Base-by-base conservation (phyloP, 2,888 invertebrate species). In the Ophioninae sp. region DNA sequence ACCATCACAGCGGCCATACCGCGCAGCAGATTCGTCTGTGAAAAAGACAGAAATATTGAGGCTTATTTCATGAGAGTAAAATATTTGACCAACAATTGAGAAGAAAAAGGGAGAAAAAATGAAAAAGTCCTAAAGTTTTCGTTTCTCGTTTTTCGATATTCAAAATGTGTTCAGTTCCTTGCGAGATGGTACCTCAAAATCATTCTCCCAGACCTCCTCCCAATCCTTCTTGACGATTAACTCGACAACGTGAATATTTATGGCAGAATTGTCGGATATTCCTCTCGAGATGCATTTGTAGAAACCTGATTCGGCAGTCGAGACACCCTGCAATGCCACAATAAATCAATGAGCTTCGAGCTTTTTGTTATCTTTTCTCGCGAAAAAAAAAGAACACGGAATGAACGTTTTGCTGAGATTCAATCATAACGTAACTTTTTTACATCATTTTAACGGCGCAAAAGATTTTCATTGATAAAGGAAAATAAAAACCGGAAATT, bases 211-310 rank as follows among this genome's bases (percentile, higher is more conserved):
- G 20, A 89, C 87, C 20, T 91, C 90, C 83, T 93, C 92, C 92
- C 93, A 93, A 83, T 93, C 93, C 81, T 93, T 94, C 84, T 93
- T 94, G 0, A 95, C 95, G 68, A 95, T 93, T 92, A 96, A 94
- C 89, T 95, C 94, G 39, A 95, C 94, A 82, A 94, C 93, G 62
- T 94, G 94, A 39, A 95, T 93, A 79, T 94, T 94, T 30, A 94
- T 93, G 6, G 94, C 93, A 56, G 93, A 90, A 76, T 93, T 92
- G 69, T 94, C 94, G 87, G 93, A 93, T 68, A 95, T 89, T 69
- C 94, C 94, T 89, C 93, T 94, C 6, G 96, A 95, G 79, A 95
- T 91, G 88, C 96, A 96, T 89, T 94, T 94, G 90, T 96, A 96
- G 84, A 94, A 93, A 1, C 96, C 96, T 80, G 95, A 94, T 88